Evolutionary conservation across 2,113 vertebrate genomes (phyloP), one percentile per base, ranked within the genome.

Genomic region (Myxocyprinus asiaticus): DNA sequence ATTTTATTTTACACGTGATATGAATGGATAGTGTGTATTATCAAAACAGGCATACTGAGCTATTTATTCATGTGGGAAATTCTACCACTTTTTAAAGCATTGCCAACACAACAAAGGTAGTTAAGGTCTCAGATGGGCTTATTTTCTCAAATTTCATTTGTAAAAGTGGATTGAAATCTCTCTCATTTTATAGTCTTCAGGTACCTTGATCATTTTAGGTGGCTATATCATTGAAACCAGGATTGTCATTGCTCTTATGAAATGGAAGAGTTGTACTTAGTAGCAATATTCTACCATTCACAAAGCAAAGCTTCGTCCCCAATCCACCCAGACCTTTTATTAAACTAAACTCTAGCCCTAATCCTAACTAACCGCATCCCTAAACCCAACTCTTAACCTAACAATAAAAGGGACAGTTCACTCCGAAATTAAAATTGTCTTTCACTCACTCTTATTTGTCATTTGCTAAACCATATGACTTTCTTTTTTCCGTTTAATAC

Each of bases 1-100:
- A 86, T 90, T 88, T 88, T 71, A 64, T 47, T 79, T 71, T 82
- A 84, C 78, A 78, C 84, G 64, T 87, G 86, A 85, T 86, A 88
- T 89, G 79, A 89, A 83, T 84, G 17, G 45, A 62, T 59, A 14
- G 53, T 66, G 22, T 43, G 15, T 74, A 47, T 33, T 33, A 9
- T 6, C 51, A 7, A 15, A 15, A 51, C 10, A 58, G 73, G 79
- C 70, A 9, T 33, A 53, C 51, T 58, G 43, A 9, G 5, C 56
- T 45, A 47, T 76, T 11, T 9, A 47, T 12, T 51, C 59, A 58
- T 69, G 12, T 48, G 59, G 55, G 70, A 72, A 59, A 72, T 72
- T 72, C 5, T 11, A 4, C 11, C 48, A 59, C 42, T 59, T 17
- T 72, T 59, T 72, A 72, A 58, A 72, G 6, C 55, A 47, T 44